phyloP scores from a whole-genome alignment of 2,113 vertebrate species.

The Ctenomys sociabilis region DNA sequence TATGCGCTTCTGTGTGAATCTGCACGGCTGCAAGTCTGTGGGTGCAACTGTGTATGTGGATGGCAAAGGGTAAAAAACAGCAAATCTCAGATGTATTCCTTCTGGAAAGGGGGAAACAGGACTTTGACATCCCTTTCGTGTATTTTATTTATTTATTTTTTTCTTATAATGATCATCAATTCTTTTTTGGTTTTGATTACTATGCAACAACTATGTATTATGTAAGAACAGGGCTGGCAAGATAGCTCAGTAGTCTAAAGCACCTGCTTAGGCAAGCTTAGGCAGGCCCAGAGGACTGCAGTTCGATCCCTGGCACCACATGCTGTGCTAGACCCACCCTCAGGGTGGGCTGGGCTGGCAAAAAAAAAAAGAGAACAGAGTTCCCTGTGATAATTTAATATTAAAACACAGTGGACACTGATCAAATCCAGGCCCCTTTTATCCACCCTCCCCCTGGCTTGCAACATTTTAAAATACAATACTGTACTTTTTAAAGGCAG shows the following conservation, averaged over 20 bases:
- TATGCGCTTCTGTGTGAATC: not conserved
- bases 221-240: no score
- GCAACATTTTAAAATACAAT: constrained; percentile 14
- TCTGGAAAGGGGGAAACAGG: not conserved
- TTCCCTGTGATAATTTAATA: not conserved
- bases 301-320: no score
- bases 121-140: not conserved
- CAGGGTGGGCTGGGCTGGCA: no score
- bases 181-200: not conserved
- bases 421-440: not conserved
- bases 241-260: no score
- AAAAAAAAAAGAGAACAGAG: not conserved
- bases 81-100: not conserved
- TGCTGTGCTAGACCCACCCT: no score
- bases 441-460: not conserved
- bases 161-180: not conserved
- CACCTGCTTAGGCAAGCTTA: no score
- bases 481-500: not conserved
- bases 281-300: no score
- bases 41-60: not conserved
- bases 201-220: not conserved
- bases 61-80: not conserved
- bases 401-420: not conserved
- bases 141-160: not conserved
- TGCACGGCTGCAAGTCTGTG: not conserved